phyloP scores from a whole-genome alignment of 2,888 invertebrate species.

The Cremastinae sp. region DNA sequence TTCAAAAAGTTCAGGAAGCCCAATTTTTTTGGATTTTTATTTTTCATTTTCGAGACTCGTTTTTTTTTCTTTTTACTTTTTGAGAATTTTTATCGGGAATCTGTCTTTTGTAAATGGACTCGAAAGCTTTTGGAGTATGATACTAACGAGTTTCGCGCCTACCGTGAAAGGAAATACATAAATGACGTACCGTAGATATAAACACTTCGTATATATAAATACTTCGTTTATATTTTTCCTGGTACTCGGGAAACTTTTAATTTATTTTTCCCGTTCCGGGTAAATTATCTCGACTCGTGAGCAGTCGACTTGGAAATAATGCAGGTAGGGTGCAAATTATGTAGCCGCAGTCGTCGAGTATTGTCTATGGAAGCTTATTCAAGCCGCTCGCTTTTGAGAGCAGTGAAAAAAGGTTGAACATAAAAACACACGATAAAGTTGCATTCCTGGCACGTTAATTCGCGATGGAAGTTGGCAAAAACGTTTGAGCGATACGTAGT shows the following conservation, averaged over 20 bases:
- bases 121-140: neutral
- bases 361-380: conserved; percentile 65
- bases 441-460: conserved; percentile 50
- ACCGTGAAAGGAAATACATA: conserved; percentile 6
- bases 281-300: neutral
- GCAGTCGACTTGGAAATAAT: conserved; percentile 31
- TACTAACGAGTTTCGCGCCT: conserved; percentile 10
- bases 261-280: conserved; percentile 20
- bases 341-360: conserved; percentile 36
- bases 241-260: neutral
- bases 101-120: neutral
- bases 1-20: no score
- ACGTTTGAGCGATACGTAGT: conserved; percentile 52
- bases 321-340: conserved; percentile 13
- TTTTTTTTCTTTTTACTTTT: conserved; percentile 2
- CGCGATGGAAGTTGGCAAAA: conserved; percentile 38
- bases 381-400: conserved; percentile 45
- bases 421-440: conserved; percentile 25
- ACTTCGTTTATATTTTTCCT: conserved; percentile 20
- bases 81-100: no score
- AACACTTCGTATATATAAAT: conserved; percentile 15
- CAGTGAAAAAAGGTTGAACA: neutral
- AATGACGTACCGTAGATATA: conserved; percentile 19
- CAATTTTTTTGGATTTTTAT: neutral
- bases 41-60: neutral